Percentiles rank a stretch among this genome's conserved stretches.
Evolutionary conservation across 2,113 vertebrate genomes (phyloP).

Genomic region (Melanostigma gelatinosum): DNA sequence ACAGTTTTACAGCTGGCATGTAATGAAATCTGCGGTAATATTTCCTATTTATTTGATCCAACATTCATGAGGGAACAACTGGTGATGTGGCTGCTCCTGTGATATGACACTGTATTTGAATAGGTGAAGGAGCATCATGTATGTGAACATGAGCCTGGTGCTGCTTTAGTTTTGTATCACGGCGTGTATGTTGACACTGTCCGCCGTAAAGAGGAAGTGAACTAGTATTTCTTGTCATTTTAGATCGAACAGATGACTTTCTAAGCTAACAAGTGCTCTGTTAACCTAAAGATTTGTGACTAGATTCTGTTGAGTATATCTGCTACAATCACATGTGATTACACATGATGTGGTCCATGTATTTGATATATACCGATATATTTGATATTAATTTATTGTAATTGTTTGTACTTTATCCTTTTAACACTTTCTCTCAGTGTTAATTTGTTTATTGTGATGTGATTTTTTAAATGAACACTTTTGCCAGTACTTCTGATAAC

Average conservation of each 20-base stretch:
- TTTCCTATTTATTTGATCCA: slow-evolving; percentile 54
- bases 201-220: slow-evolving; percentile 24
- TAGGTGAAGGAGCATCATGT: slow-evolving; percentile 9
- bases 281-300: slow-evolving; percentile 31
- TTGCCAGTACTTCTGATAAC: slow-evolving; percentile 11
- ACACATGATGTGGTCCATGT: slow-evolving; percentile 18
- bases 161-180: slow-evolving; percentile 28
- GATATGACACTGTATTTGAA: slow-evolving; percentile 23
- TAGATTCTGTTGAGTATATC: slow-evolving; percentile 41
- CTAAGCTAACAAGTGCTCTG: slow-evolving; percentile 48
- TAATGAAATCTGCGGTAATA: neutral
- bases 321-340: slow-evolving; percentile 53
- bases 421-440: slow-evolving; percentile 40
- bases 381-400: slow-evolving; percentile 77
- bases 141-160: slow-evolving; percentile 7
- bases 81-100: neutral
- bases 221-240: neutral
- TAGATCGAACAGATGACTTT: slow-evolving; percentile 26
- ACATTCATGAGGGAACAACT: neutral
- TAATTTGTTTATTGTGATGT: slow-evolving; percentile 25
- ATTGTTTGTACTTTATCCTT: slow-evolving; percentile 67
- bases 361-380: slow-evolving; percentile 36
- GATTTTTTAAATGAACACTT: slow-evolving; percentile 29
- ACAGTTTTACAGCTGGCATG: neutral
- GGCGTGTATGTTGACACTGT: slow-evolving; percentile 5